These are phyloP conservation scores for Conchocele bisecta DNA, from an alignment of 2,888 invertebrate genomes.

Conservation along the genomic window DNA sequence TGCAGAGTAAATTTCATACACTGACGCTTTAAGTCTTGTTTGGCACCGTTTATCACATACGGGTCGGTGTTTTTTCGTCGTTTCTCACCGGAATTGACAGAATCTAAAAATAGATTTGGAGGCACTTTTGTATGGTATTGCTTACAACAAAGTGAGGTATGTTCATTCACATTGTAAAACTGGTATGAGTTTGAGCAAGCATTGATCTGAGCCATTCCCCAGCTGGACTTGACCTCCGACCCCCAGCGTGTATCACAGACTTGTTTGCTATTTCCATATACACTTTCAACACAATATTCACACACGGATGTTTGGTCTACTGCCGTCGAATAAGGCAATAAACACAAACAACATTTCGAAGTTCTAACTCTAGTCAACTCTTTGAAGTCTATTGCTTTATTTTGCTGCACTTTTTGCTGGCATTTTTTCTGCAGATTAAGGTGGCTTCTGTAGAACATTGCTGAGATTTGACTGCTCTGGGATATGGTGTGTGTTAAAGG, in stretches of 20 bases:
- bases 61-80: conserved; percentile 62
- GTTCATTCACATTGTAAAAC: conserved; percentile 70
- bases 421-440: too few species aligned
- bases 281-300: conserved; percentile 64
- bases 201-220: conserved; percentile 43
- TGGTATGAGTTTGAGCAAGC: conserved; percentile 64
- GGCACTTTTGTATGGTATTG: conserved; percentile 41
- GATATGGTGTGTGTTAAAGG: neutral
- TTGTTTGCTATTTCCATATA: conserved; percentile 20
- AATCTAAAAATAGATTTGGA: conserved; percentile 39
- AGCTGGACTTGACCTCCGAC: conserved; percentile 30
- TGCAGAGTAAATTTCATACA: conserved; percentile 67
- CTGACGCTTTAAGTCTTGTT: conserved; percentile 52
- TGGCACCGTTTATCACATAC: conserved; percentile 63
- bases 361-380: neutral
- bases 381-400: neutral
- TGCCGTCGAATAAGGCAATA: conserved; percentile 35
- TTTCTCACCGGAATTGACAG: conserved; percentile 30
- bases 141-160: conserved; percentile 69
- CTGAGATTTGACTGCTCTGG: neutral
- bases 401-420: neutral
- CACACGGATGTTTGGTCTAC: conserved; percentile 49
- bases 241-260: conserved; percentile 50
- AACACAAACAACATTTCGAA: conserved; percentile 63
- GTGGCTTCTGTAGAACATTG: neutral